Evolutionary conservation across 2,797 vertebrate species (phyloP).

Genomic region (Rhynchonycteris naso): DNA sequence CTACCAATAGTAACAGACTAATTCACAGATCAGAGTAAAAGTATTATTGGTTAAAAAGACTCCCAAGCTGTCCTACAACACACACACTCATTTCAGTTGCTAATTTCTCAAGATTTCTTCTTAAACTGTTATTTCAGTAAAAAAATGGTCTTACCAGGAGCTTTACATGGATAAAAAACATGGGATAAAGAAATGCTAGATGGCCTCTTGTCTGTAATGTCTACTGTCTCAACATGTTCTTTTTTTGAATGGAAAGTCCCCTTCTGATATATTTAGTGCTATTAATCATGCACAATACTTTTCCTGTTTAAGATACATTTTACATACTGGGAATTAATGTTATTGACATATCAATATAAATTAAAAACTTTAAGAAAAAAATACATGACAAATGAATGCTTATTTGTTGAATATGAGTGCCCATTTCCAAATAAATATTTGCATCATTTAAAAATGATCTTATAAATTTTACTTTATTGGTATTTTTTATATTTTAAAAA

Average conservation of each 20-base stretch:
- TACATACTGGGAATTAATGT: background rate
- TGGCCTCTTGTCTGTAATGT: background rate
- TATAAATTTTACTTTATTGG: background rate
- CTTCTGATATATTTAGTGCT: background rate
- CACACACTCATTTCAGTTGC: background rate
- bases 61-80: background rate
- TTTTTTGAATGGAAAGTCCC: background rate
- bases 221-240: background rate
- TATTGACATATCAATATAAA: background rate
- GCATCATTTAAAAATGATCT: background rate
- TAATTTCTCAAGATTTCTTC: background rate
- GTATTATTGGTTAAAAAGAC: background rate
- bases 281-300: background rate
- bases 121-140: constrained; percentile 28
- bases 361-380: background rate
- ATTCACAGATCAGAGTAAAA: constrained; percentile 3
- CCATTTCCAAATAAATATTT: background rate
- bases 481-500: background rate
- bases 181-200: background rate
- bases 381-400: background rate
- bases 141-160: background rate
- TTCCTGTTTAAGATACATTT: constrained; percentile 1
- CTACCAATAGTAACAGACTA: background rate
- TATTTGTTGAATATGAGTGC: background rate
- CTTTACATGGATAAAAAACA: background rate